Base-by-base conservation (phyloP, 2,113 vertebrate genomes). In the Cephalopholis sonnerati region DNA sequence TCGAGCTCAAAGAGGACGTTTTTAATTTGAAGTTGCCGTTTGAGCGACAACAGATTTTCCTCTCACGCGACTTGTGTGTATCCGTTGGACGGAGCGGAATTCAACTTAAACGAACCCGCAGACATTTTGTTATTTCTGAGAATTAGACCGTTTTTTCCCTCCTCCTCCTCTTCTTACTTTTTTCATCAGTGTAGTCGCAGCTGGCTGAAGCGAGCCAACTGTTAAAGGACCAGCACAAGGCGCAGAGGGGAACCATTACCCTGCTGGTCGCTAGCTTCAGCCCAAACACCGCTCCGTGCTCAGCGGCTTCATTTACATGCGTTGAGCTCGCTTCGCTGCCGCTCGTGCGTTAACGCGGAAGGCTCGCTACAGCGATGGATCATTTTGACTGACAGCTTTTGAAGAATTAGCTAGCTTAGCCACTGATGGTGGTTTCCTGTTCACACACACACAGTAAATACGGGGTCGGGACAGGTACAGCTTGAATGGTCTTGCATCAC, bases 331-430 rank as follows among this genome's bases (percentile, higher is more conserved):
- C 79, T 11, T 74, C 73, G 75, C 72, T 54, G 65, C 51, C 54
- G 83, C 86, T 68, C 7, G 66, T 53, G 83, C 85, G 83, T 64
- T 72, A 83, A 86, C 57, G 83, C 75, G 72, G 88, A 84, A 83
- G 84, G 78, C 85, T 83, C 41, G 48, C 79, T 32, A 65, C 85
- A 27, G 85, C 90, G 86, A 93, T 92, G 91, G 92, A 91, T 92
- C 91, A 87, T 92, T 89, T 88, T 88, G 92, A 92, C 84, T 92
- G 94, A 93, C 92, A 85, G 84, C 89, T 82, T 81, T 54, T 84
- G 82, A 87, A 84, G 90, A 83, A 83, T 89, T 85, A 92, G 91
- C 91, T 88, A 89, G 89, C 90, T 77, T 90, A 93, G 88, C 88
- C 72, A n/a, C 67, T 22, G 74, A 74, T 86, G 81, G 51, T 73